Evolutionary conservation across 2,113 vertebrate genomes (phyloP).

Genomic region (Dinomys branickii): DNA sequence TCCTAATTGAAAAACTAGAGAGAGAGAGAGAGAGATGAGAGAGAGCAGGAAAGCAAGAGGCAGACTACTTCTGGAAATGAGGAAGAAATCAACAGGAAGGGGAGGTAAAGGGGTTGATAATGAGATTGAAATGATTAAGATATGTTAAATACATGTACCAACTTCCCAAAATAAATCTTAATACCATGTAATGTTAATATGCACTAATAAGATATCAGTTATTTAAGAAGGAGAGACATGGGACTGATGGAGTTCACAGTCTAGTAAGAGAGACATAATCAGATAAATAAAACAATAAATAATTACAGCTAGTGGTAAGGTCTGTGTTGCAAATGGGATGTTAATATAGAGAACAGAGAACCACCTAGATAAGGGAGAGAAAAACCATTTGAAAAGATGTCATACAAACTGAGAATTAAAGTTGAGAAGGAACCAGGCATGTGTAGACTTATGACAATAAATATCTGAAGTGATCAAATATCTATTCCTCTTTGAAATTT

Average conservation of each 20-base stretch:
- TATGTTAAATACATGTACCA: neutral
- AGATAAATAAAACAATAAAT: neutral
- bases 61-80: neutral
- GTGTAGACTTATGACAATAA: neutral
- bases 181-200: neutral
- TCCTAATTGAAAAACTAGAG: neutral
- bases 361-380: neutral
- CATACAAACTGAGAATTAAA: neutral
- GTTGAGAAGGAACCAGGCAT: neutral
- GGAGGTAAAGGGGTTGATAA: neutral
- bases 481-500: neutral
- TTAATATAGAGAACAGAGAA: neutral
- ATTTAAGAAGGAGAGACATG: neutral
- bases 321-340: neutral
- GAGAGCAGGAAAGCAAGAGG: neutral
- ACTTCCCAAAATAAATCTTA: neutral
- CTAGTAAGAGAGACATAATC: neutral
- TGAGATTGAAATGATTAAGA: neutral
- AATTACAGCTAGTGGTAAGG: neutral
- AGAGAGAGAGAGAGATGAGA: neutral
- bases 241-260: neutral
- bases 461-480: neutral
- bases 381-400: neutral
- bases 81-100: neutral
- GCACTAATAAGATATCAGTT: neutral